Evolutionary conservation across 2,888 invertebrate species (phyloP).

Genomic region (Miltochrista miniata): DNA sequence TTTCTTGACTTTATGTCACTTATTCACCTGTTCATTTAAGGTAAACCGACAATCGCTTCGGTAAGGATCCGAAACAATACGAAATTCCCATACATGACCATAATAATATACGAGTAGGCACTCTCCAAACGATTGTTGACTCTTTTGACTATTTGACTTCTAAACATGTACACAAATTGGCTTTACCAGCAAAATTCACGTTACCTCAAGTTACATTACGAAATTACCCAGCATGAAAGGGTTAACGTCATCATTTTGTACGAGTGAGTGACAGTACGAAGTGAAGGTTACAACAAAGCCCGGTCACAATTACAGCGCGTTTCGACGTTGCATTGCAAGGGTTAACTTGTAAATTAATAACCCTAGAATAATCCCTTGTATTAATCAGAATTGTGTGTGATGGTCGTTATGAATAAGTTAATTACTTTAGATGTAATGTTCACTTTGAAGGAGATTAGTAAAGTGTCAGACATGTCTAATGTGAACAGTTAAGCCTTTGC

Average conservation of each 20-base stretch:
- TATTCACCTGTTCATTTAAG: too few relatives aligned
- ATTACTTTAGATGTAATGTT: not conserved
- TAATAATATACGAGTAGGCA: too few relatives aligned
- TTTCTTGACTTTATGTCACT: not conserved
- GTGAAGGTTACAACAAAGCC: slow-evolving; percentile 26
- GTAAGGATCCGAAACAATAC: too few relatives aligned
- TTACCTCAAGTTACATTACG: not conserved
- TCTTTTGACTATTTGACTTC: too few relatives aligned
- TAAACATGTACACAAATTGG: too few relatives aligned
- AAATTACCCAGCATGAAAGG: slow-evolving; percentile 12
- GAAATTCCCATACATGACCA: too few relatives aligned
- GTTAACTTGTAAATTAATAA: slow-evolving; percentile 13
- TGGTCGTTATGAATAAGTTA: slow-evolving; percentile 6
- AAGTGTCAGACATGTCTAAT: too few relatives aligned
- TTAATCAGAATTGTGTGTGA: slow-evolving; percentile 9
- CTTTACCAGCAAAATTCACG: not conserved
- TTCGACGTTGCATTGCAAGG: slow-evolving; percentile 18
- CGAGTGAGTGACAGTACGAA: slow-evolving; percentile 27
- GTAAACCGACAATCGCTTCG: too few relatives aligned
- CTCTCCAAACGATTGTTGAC: too few relatives aligned
- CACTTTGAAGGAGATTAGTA: not conserved
- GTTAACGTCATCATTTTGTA: slow-evolving; percentile 23
- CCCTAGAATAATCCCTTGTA: not conserved
- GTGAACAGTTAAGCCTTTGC: too few relatives aligned
- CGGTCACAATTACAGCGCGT: slow-evolving; percentile 11